Evolutionary conservation across 2,888 invertebrate genomes (phyloP).

Genomic region (Clostera curtula): DNA sequence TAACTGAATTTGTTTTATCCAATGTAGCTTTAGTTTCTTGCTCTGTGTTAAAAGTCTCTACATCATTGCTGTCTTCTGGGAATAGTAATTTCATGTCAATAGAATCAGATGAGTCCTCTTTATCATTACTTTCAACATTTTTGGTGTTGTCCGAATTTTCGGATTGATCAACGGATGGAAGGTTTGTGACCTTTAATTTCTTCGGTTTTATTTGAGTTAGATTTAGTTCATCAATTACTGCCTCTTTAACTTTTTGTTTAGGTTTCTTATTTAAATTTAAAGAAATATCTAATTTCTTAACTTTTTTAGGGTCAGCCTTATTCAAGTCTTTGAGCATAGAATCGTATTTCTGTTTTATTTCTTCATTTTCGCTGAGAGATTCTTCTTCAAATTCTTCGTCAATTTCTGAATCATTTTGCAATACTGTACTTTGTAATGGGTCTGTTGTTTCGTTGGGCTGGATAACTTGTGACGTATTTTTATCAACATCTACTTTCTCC

Average conservation of each 20-base stretch:
- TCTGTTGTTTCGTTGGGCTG: slow-evolving; percentile 38
- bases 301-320: slow-evolving; percentile 26
- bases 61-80: slow-evolving; percentile 53
- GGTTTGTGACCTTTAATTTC: slow-evolving; percentile 16
- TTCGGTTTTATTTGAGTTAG: slow-evolving; percentile 38
- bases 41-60: slow-evolving; percentile 20
- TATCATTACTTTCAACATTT: slow-evolving; percentile 9
- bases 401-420: slow-evolving; percentile 18
- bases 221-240: slow-evolving; percentile 53
- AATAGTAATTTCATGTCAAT: slow-evolving; percentile 54
- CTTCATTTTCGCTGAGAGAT: slow-evolving; percentile 49
- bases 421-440: slow-evolving; percentile 37
- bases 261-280: slow-evolving; percentile 42
- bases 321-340: slow-evolving; percentile 46
- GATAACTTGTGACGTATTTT: slow-evolving; percentile 33
- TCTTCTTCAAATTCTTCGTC: slow-evolving; percentile 21
- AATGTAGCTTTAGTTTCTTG: slow-evolving; percentile 12
- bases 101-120: slow-evolving; percentile 43
- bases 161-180: slow-evolving; percentile 7
- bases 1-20: slow-evolving; percentile 4
- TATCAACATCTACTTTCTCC: slow-evolving; percentile 38
- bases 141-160: slow-evolving; percentile 7
- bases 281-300: slow-evolving; percentile 40
- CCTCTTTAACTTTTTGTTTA: slow-evolving; percentile 31
- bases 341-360: slow-evolving; percentile 54